Base-by-base conservation (phyloP, 2,113 vertebrate species). In the Formicarius rufipectus region DNA sequence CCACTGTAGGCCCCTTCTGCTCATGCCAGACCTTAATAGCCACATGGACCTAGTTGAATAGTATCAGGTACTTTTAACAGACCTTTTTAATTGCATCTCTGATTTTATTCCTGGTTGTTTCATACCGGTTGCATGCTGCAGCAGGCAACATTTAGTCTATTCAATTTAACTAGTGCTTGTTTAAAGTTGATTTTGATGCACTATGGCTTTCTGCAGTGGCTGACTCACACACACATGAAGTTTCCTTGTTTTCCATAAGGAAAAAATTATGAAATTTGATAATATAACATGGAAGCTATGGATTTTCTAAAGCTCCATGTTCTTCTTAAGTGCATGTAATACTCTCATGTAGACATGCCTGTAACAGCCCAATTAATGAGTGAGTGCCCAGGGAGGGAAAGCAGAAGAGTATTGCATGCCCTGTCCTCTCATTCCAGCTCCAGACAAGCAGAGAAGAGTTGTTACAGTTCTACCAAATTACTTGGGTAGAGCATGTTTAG, bases 81-180 rank as follows among this genome's bases (percentile, higher is more conserved):
- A 62, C 64, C 42, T 72, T 56, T 89, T 75, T 81, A 83, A 74
- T 64, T 83, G 28, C 3, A 0, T n/a, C 52, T 88, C 79, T 89
- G 75, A n/a, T 78, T 86, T 90, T 93, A 92, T 79, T 84, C 92
- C 83, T 78, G 18, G 23, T 76, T 75, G 49, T 78, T 92, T 74
- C 63, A 14, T 73, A 50, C 27, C 37, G 75, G 27, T 55, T 86
- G 55, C 22, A 9, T 47, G 30, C 67, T 86, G 68, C 52, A 96
- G 82, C 55, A 84, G 82, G 42, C 63, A 67, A 10, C 84, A 84
- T 64, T 77, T 79, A 55, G 47, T 56, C 33, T 52, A 8, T 67
- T 84, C 52, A 37, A 18, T 52, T 71, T 66, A 81, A 87, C 55
- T 40, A 44, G 35, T 30, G 39, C 52, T 84, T 45, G 15, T 90